phyloP scores from a whole-genome alignment of 2,797 vertebrate genomes.

The Bovichtus diacanthus region DNA sequence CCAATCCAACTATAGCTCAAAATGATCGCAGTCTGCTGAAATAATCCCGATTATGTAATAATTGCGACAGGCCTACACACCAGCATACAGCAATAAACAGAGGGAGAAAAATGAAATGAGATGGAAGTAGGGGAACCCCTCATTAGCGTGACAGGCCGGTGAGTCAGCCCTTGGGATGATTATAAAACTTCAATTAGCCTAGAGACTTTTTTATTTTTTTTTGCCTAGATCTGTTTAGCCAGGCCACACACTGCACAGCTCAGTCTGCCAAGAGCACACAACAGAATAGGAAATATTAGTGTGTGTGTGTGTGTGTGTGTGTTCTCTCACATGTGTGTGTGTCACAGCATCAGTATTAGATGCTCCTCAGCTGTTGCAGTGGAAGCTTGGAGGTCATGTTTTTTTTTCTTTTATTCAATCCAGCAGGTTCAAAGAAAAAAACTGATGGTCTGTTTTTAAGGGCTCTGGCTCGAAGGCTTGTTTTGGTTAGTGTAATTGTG shows the following conservation, averaged over 20 bases:
- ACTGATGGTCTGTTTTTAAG: neutral
- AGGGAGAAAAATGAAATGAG: constrained; percentile 12
- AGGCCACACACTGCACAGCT: constrained; percentile 67
- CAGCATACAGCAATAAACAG: constrained; percentile 49
- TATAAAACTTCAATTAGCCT: constrained; percentile 66
- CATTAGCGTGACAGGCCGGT: constrained; percentile 67
- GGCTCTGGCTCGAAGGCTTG: neutral
- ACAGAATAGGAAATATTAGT: constrained; percentile 67
- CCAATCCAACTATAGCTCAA: no score
- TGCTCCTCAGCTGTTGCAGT: constrained; percentile 55
- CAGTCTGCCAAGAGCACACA: constrained; percentile 67
- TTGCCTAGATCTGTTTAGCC: constrained; percentile 59
- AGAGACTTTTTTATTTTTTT: constrained; percentile 36
- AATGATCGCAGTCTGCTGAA: no score
- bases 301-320: constrained; percentile 1
- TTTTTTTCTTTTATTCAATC: neutral
- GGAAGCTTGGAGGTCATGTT: constrained; percentile 3
- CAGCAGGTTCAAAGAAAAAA: neutral
- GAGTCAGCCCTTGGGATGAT: constrained; percentile 69
- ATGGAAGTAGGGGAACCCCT: constrained; percentile 71
- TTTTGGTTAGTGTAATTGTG: constrained; percentile 1
- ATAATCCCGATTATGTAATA: no score
- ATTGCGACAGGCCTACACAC: neutral
- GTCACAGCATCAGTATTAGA: constrained; percentile 33
- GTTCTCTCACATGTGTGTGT: constrained; percentile 13